Conservation (phyloP, 2,888 invertebrate species). For the Saturnia pavonia region DNA sequence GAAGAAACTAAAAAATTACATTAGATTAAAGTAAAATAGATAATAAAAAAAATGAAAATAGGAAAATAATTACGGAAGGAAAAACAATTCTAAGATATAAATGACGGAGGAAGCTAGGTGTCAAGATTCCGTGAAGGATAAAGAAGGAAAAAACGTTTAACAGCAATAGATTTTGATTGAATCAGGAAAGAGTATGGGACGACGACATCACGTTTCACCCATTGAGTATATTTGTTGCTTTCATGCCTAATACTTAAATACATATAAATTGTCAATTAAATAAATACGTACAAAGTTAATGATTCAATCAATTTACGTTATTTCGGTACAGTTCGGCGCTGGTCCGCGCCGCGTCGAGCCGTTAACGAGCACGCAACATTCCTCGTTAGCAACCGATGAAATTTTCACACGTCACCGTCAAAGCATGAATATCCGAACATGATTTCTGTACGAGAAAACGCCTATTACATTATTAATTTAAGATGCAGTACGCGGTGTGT, state of each 20-base stretch:
- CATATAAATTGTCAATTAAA: slow-evolving; percentile 3
- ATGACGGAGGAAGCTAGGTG: no score
- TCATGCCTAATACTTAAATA: neutral
- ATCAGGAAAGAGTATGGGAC: neutral
- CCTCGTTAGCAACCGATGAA: slow-evolving; percentile 22
- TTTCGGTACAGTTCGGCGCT: slow-evolving; percentile 16
- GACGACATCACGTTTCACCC: neutral
- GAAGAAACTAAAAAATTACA: no score
- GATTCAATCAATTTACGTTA: slow-evolving; percentile 9
- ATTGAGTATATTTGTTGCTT: neutral
- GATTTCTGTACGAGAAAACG: slow-evolving; percentile 21
- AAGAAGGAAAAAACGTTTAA: no score
- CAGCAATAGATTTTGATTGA: neutral
- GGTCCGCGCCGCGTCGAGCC: no score
- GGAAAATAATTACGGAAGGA: no score
- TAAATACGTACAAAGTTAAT: slow-evolving; percentile 11
- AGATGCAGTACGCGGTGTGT: neutral
- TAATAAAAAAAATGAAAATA: no score
- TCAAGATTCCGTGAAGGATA: no score
- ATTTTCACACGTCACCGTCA: slow-evolving; percentile 28
- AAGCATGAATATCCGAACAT: slow-evolving; percentile 14
- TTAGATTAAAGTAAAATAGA: no score
- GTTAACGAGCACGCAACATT: slow-evolving; percentile 25
- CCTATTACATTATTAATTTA: neutral
- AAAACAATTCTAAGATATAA: no score